Evolutionary conservation across 2,113 vertebrate genomes (phyloP), one percentile per base, ranked within the genome.

Genomic region (Hippocampus zosterae): DNA sequence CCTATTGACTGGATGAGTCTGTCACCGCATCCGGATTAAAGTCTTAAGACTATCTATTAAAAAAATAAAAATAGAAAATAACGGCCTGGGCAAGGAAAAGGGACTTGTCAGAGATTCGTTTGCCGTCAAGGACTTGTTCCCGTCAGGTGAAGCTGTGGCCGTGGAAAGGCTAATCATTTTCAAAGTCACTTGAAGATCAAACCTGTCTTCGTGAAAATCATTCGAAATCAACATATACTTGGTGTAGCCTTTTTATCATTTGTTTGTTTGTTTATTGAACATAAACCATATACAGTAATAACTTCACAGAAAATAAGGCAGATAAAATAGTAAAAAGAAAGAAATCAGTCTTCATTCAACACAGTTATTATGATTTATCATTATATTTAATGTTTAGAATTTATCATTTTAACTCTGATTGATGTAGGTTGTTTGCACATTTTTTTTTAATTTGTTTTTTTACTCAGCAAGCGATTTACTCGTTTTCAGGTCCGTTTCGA

Each of bases 1-100:
- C 86, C 85, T 92, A 92, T 92, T 90, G 91, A 93, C 91, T 89
- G 85, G 89, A 91, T 90, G 84, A 91, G 91, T 75, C 86, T 89
- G 90, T 90, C 90, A 91, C 85, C 72, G 80, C 84, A 88, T 88
- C 77, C 81, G 79, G 91, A 92, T 92, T 92, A 93, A 92, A 92
- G 90, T 92, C 88, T 92, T 92, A 92, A 84, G 88, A 89, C 86
- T 90, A 91, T 93, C 90, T 88, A 89, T 90, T 84, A 75, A 79
- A 84, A 33, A 84, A 89, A 90, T 86, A 75, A 79, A 84, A 29
- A 80, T 80, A 90, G 90, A 87, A 74, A 80, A 33, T n/a, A 33
- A 33, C 29, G 83, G 80, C 79, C n/a, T 2, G 72, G 76, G 74
- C 68, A 67, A 72, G 77, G 72, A 76, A 81, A 78, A 65, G 82